Base-by-base conservation (phyloP, 2,888 invertebrate species). In the Epirrhoe alternata region DNA sequence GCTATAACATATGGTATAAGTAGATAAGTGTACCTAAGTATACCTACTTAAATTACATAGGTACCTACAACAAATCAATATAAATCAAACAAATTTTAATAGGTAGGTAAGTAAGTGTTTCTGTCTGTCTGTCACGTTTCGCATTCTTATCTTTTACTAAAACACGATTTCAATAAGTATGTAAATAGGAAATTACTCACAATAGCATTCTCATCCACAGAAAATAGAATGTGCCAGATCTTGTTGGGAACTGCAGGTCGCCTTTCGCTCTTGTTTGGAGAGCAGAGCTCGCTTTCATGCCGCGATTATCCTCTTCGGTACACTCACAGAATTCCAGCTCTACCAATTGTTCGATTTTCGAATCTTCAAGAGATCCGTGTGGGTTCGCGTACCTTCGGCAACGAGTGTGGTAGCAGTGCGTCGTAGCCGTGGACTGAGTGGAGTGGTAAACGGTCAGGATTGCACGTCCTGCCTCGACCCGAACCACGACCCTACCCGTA, bases 351-450 rank as follows among this genome's bases (percentile, higher is more conserved):
- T 56, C 24, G 14, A 14, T 24, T 54, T 35, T 31, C 24, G 7
- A 54, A 47, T 55, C 6, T 45, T 45, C 52, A 31, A 58, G 30
- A 47, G 58, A 33, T 17, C 12, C 8, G 31, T 35, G n/a, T 57
- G 30, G 17, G 47, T 59, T 64, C 65, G 47, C 65, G 65, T 61
- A 31, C 42, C 33, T 65, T 54, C 38, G n/a, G 30, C 53, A 57
- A 53, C 35, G 51, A 53, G 76, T 77, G 75, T 78, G 77, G 74
- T 77, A 78, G 71, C 79, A 78, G 77, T 82, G 79, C 79, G 80
- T 77, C 77, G 76, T 69, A 72, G 79, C 77, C 78, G 79, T 79
- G 83, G 82, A 87, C 88, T 85, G 85, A 86, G 83, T 87, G 85
- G 84, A 84, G 77, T 80, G 79, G 69, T 49, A 51, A 31, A 49